Evolutionary conservation across 2,113 vertebrate species (phyloP), one percentile per base, ranked within the genome.

Genomic region (Sebastes schlegelii): DNA sequence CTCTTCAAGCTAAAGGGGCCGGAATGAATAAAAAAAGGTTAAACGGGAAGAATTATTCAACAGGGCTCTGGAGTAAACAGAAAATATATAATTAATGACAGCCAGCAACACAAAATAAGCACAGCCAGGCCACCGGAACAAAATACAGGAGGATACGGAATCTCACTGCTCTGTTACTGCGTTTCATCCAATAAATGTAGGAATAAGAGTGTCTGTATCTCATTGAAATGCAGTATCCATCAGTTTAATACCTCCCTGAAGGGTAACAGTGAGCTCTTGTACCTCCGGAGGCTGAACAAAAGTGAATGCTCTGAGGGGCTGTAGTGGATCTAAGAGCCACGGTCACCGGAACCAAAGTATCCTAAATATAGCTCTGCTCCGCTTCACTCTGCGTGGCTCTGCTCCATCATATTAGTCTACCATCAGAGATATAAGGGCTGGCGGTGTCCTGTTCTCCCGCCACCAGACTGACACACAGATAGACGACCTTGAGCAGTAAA

Each of bases 321-420:
- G 80, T 80, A 85, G 82, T 76, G 89, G 86, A 89, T 91, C 81
- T 84, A 77, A 90, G 88, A 90, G 74, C 83, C 82, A 80, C 63
- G 77, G 84, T 86, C 88, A 89, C 87, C 67, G 67, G 84, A 90
- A 88, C 87, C 83, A 88, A 89, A 76, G 75, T 86, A 86, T 79
- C 84, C 88, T 91, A 92, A 91, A 94, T 94, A 94, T 93, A 93
- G 81, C 84, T 64, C 57, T 54, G 76, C 80, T 82, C 16, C 46
- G 74, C 77, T 87, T 80, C 69, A 66, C 82, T 82, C 84, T 58
- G 74, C 80, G 54, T 72, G 78, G 72, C 86, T 83, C 83, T 82
- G 87, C 87, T 91, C 89, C 71, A 90, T 90, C 89, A 86, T 82
- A 87, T 92, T 87, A 90, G 84, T n/a, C 87, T 55, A 78, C 49